Percentiles rank a stretch among this genome's conserved stretches.
These are phyloP conservation scores for Rhaphigaster nebulosa DNA, from an alignment of 2,888 invertebrate species.

Conservation along the genomic window DNA sequence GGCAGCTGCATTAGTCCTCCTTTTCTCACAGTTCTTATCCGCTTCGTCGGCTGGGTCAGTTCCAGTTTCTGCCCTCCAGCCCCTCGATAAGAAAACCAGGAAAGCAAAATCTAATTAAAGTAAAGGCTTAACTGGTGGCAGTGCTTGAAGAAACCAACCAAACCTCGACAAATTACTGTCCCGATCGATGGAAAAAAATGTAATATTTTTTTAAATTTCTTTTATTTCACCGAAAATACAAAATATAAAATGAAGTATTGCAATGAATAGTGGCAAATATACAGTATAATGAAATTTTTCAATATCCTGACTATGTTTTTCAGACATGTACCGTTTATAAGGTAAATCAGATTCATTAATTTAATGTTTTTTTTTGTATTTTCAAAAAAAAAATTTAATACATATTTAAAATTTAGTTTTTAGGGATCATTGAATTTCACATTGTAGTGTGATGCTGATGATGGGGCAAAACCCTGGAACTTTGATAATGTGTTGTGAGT, in stretches of 20 bases:
- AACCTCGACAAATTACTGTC: constrained; percentile 18
- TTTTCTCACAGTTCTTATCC: constrained; percentile 43
- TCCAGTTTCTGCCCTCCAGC: neutral
- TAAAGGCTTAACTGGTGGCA: neutral
- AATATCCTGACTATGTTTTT: too few relatives aligned
- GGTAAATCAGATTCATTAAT: too few relatives aligned
- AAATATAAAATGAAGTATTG: neutral
- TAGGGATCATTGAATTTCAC: too few relatives aligned
- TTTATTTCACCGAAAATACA: neutral
- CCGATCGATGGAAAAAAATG: neutral
- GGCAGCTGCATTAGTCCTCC: constrained; percentile 43
- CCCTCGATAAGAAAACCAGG: constrained; percentile 22
- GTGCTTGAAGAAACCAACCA: neutral
- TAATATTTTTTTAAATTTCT: neutral
- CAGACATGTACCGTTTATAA: too few relatives aligned
- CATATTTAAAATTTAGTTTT: too few relatives aligned
- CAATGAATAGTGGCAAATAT: too few relatives aligned
- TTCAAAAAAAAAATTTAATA: too few relatives aligned
- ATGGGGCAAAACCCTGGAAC: too few relatives aligned
- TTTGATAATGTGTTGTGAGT: too few relatives aligned
- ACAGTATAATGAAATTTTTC: too few relatives aligned
- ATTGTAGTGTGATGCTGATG: too few relatives aligned
- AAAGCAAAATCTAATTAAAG: constrained; percentile 29
- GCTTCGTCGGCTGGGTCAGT: constrained; percentile 42
- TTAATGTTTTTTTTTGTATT: too few relatives aligned